These are phyloP conservation scores for Verasper variegatus DNA, from an alignment of 2,113 vertebrate species.

Conservation along the genomic window DNA sequence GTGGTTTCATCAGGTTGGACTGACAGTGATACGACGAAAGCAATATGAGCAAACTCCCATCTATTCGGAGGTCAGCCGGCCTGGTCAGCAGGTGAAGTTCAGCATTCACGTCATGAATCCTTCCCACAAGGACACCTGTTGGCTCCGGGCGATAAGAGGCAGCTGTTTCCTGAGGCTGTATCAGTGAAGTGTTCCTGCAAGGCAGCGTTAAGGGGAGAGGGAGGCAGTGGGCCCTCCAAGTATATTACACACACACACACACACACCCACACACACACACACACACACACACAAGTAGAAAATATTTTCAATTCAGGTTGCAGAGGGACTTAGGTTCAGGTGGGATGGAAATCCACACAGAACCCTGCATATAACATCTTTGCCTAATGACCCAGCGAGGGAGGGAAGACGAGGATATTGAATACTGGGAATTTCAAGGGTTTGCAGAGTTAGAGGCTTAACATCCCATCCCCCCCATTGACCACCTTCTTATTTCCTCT, in stretches of 20 bases:
- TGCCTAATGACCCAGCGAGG: neutral
- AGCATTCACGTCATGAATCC: constrained; percentile 75
- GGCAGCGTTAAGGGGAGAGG: constrained; percentile 43
- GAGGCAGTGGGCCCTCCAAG: constrained; percentile 10
- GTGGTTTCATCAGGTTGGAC: no score
- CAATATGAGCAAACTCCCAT: no score
- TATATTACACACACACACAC: constrained; percentile 32
- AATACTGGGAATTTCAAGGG: no score
- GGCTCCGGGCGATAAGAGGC: constrained; percentile 69
- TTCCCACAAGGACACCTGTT: constrained; percentile 82
- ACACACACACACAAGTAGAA: neutral
- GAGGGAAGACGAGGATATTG: no score
- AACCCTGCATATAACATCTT: neutral
- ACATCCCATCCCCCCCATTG: no score
- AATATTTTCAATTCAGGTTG: neutral
- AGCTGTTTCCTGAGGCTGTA: constrained; percentile 45
- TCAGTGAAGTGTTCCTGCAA: constrained; percentile 39
- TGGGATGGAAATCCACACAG: no score
- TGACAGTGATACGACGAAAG: no score
- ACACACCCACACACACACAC: constrained; percentile 9
- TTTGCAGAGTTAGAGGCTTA: no score
- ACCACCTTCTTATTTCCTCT: no score
- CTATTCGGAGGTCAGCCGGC: neutral
- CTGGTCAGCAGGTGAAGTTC: constrained; percentile 78
- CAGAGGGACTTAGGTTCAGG: neutral